A percentile compares a stretch with the other conserved stretches of the same genome.
phyloP scores from a whole-genome alignment of 2,797 vertebrate species.

The Chrosomus eos region DNA sequence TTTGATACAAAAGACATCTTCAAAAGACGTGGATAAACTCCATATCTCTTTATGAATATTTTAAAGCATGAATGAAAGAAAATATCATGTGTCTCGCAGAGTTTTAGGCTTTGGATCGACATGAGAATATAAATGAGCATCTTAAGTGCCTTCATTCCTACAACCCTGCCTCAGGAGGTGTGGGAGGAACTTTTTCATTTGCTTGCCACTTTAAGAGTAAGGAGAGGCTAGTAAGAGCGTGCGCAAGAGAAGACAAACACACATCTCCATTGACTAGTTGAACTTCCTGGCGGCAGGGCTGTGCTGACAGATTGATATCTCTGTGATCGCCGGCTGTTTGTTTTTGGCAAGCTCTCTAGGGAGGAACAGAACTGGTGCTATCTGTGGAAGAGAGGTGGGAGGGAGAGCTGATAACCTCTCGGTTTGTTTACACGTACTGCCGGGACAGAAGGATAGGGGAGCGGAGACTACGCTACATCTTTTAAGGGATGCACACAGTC shows the following conservation, averaged over 20 bases:
- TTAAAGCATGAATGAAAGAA: too few relatives aligned
- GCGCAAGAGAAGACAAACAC: constrained; percentile 33
- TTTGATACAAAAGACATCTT: too few relatives aligned
- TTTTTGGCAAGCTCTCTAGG: constrained; percentile 76
- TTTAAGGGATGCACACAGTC: constrained; percentile 46
- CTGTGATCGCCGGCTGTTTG: constrained; percentile 88
- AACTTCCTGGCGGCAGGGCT: constrained; percentile 87
- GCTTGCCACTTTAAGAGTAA: constrained; percentile 76
- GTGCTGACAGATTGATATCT: constrained; percentile 91
- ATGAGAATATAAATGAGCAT: too few relatives aligned
- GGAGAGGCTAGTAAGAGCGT: constrained; percentile 63
- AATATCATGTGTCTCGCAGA: too few relatives aligned
- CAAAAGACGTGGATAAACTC: too few relatives aligned
- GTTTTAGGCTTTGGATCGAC: too few relatives aligned
- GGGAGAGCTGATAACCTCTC: constrained; percentile 73
- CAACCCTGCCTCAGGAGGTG: constrained; percentile 48
- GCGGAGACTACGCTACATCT: constrained; percentile 25
- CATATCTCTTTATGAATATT: too few relatives aligned
- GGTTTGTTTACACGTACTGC: constrained; percentile 81
- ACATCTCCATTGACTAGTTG: constrained; percentile 83
- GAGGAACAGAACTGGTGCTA: constrained; percentile 58
- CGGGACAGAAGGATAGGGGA: constrained; percentile 66
- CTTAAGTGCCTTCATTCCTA: constrained; percentile 55
- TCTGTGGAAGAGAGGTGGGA: constrained; percentile 58
- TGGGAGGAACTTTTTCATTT: constrained; percentile 68